Evolutionary conservation across 2,888 invertebrate genomes (phyloP), one percentile per base, ranked within the genome.

Genomic region (Mongoloraphidia duomilia): DNA sequence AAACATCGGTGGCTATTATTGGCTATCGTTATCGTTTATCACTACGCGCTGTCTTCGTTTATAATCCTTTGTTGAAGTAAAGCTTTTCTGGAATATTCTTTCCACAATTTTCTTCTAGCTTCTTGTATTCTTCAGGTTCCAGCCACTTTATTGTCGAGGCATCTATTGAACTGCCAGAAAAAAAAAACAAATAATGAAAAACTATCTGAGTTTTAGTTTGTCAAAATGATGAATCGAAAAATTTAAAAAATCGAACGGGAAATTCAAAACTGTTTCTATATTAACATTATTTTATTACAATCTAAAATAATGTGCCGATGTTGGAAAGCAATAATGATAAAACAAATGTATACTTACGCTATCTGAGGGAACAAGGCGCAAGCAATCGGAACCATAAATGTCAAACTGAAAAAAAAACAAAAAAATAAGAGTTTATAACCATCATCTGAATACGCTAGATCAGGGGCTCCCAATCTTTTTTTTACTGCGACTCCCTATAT

Each of bases 61-160:
- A 91, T 58, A 91, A 71, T 33, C 92, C 92, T 66, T 92, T 92
- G 69, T 92, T 92, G 68, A 91, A 92, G 66, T 85, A 92, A 0
- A 92, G 80, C 41, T 74, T 74, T 49, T 74, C 68, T 0, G 91
- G 91, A 17, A 86, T 71, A 49, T 79, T 76, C 2, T 63, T 62
- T 8, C 77, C 80, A 46, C 72, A 71, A 0, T 75, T 77, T 50
- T 80, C 81, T 56, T 78, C 63, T 52, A 90, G 76, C 60, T 82
- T 72, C 39, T 80, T 74, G 56, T 84, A 86, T 37, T 79, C 77
- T 40, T 82, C 79, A 11, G 81, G 77, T 62, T 92, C 92, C 57
- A 82, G 76, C 47, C 76, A 74, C 60, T 81, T 74, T 47, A 92
- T 73, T 2, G 82, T 84, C 34, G 79, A 75, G 10, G 80, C 76